Evolutionary conservation across 1,140 invertebrate genomes (phyloP).

Genomic region (Heliconius eleuchia): DNA sequence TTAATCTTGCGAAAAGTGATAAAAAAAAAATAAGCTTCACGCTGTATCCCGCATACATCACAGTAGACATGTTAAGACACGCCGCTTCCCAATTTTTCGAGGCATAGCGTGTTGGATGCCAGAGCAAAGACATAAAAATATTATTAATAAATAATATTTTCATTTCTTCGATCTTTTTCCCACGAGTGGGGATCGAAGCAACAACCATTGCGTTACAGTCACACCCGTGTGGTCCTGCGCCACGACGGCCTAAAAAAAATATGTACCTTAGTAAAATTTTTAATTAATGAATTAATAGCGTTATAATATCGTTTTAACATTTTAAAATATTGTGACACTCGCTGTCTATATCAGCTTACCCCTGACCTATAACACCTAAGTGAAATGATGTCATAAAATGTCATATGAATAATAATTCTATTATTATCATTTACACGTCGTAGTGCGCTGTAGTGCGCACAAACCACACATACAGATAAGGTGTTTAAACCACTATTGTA

Average conservation of each 20-base stretch:
- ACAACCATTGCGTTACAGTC: no score
- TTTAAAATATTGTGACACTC: not conserved
- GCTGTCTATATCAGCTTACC: conserved; percentile 21
- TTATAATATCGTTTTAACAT: not conserved
- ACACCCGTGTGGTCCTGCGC: no score
- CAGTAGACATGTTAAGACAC: no score
- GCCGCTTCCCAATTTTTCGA: no score
- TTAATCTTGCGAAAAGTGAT: no score
- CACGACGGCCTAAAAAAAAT: not conserved
- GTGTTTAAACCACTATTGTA: not conserved
- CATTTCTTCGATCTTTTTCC: no score
- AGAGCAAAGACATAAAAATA: no score
- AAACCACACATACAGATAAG: not conserved
- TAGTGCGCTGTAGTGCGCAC: conserved; percentile 1
- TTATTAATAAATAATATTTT: no score
- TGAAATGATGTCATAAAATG: conserved; percentile 34
- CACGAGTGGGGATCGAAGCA: no score
- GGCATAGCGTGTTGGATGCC: no score
- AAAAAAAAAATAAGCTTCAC: no score
- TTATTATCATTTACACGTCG: conserved; percentile 46
- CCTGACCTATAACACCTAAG: conserved; percentile 23
- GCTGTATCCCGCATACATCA: no score
- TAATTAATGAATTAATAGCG: not conserved
- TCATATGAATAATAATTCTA: conserved; percentile 37
- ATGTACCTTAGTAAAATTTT: not conserved